A percentile compares a stretch with the other conserved stretches of the same genome.
Conservation (phyloP, 2,888 invertebrate species). For the Ceriagrion tenellum region DNA sequence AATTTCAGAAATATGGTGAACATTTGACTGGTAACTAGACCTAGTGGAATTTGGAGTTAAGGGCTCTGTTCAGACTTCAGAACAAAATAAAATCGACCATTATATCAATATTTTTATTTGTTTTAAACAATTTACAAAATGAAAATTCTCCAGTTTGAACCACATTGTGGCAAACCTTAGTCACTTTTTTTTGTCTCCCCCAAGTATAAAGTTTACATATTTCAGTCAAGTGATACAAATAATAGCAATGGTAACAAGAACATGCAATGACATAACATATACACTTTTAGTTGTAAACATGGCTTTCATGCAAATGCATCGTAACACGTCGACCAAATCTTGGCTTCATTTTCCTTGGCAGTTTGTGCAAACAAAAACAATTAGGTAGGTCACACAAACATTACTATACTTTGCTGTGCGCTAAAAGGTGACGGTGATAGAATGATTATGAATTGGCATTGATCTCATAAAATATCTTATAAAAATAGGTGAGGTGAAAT, state of each 20-base stretch:
- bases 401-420: conserved; percentile 54
- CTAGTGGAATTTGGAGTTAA: background rate
- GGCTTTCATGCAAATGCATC: conserved; percentile 62
- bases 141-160: conserved; percentile 34
- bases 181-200: conserved; percentile 23
- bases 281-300: conserved; percentile 45
- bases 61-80: background rate
- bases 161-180: background rate
- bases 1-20: too few relatives aligned
- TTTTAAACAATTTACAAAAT: conserved; percentile 62
- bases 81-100: background rate
- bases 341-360: conserved; percentile 11
- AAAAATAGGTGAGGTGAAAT: conserved; percentile 64
- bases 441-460: conserved; percentile 50
- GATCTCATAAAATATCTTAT: conserved; percentile 56
- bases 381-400: conserved; percentile 29
- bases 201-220: conserved; percentile 48
- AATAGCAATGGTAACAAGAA: conserved; percentile 50
- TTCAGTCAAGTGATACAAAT: conserved; percentile 63
- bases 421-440: conserved; percentile 49
- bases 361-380: conserved; percentile 57
- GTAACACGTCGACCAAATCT: conserved; percentile 40
- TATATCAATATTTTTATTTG: conserved; percentile 45
- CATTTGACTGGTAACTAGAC: background rate
- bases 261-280: conserved; percentile 59